phyloP scores from a whole-genome alignment of 1,140 invertebrate species.

The Hypsibius dujardini region DNA sequence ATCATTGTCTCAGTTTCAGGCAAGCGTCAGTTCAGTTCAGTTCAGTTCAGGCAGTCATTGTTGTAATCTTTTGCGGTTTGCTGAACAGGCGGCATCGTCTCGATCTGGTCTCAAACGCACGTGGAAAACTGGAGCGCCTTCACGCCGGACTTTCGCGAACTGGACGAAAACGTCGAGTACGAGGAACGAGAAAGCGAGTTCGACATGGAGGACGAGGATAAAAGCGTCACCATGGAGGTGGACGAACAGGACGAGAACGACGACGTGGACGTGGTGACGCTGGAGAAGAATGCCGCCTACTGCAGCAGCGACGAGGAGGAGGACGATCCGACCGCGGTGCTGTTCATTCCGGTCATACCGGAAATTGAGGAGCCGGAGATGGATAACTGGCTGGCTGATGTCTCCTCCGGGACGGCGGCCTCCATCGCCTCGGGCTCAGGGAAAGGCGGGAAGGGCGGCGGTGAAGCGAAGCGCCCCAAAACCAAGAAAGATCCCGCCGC shows the following conservation, averaged over 20 bases:
- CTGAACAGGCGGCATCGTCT: constrained; percentile 64
- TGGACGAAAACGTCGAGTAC: constrained; percentile 98
- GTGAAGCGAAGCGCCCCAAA: no score
- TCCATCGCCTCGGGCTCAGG: no score
- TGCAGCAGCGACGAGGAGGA: constrained; percentile 71
- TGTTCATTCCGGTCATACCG: constrained; percentile 83
- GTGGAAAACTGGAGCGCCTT: constrained; percentile 99
- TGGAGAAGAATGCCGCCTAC: constrained; percentile 77
- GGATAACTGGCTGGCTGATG: background rate
- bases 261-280: constrained; percentile 66
- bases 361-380: constrained; percentile 74
- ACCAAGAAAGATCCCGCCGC: no score
- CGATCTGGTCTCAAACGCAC: constrained; percentile 95
- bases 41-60: constrained; percentile 24
- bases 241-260: constrained; percentile 67
- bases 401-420: no score
- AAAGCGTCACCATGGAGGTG: constrained; percentile 60
- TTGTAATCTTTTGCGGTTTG: constrained; percentile 18
- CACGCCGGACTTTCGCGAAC: constrained; percentile 96
- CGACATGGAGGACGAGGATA: constrained; percentile 80
- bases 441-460: no score
- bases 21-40: constrained; percentile 23
- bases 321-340: constrained; percentile 63
- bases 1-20: constrained; percentile 72
- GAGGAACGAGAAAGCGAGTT: constrained; percentile 97